Evolutionary conservation across 1,140 invertebrate species (phyloP), one percentile per base, ranked within the genome.

Genomic region (Drosophila malerkotliana): DNA sequence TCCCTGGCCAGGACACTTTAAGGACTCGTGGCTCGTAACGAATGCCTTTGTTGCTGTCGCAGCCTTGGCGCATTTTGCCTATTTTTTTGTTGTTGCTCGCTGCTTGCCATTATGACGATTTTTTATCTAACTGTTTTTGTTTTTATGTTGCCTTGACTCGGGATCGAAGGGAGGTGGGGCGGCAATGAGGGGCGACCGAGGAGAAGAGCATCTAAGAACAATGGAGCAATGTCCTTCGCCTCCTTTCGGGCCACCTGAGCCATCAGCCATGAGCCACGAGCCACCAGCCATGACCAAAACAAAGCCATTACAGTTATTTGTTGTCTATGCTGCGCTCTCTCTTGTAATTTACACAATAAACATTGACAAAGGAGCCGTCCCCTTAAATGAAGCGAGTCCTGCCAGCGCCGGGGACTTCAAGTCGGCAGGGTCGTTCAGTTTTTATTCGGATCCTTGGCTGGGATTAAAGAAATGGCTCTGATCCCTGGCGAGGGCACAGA

Each of bases 271-370:
- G 58, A 37, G 55, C 26, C 26, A 28, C 26, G 82, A 66, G 62
- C 57, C 52, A 55, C n/a, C 60, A 85, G 77, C 77, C 82, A 77
- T 85, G 74, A 64, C 71, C 82, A 87, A 87, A 87, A 87, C 82
- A 87, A 87, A 87, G 83, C 82, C 83, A 87, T 87, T 87, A 87
- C 82, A 72, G 64, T 87, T 87, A 88, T 87, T 87, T 87, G 78
- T 87, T 81, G 79, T 77, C 78, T 77, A 87, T 87, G 81, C 63
- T 74, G 77, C 82, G 77, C 82, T 85, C 62, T 72, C 68, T 78
- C 69, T 77, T 79, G 74, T 82, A 88, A 87, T 87, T 87, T 88
- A 82, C 71, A 88, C 82, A 85, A 82, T 87, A 87, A 87, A 87
- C 77, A 80, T 82, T 79, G 72, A 87, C 82, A 88, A 87, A 88